Evolutionary conservation across 2,113 vertebrate genomes (phyloP), one percentile per base, ranked within the genome.

Genomic region (Indri indri): DNA sequence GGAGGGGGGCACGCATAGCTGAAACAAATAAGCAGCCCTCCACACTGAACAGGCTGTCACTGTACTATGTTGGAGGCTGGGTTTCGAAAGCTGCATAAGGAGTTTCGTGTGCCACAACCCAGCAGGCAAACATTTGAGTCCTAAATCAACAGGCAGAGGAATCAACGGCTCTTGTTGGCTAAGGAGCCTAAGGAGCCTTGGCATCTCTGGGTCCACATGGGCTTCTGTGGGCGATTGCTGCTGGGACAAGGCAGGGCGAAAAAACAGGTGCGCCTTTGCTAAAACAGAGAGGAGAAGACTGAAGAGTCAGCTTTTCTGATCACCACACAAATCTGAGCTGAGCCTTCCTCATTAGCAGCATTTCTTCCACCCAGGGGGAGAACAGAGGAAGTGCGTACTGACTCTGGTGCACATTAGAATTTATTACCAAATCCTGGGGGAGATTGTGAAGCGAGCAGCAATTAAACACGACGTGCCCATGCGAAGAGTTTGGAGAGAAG

Each of bases 281-380:
- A 73, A 86, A 66, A 50, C 27, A 8, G 22, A 9, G 61, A 61
- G 14, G 14, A 40, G 27, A 76, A 37, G 79, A 84, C 1, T 68
- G 59, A 92, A 73, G 87, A 73, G 52, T 96, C 92, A 94, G 95
- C 87, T 82, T 52, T 94, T 88, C 83, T 45, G 74, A 52, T 82
- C 93, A 96, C 88, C 96, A 94, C 9, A 73, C 80, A 88, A 92
- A 95, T 88, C 17, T 0, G 65, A 92, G 59, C 84, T 90, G 92
- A 97, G 11, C 70, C 14, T 47, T 30, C 73, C 96, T 95, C 92
- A 74, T 97, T 96, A 97, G 70, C 90, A 82, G 66, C 71, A 40
- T 91, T 93, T 86, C 70, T 68, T 88, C 77, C n/a, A 73, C 80
- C 70, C 94, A n/a, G 50, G 91, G 82, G 94, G 82, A 97, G 65